Percentiles rank a stretch among this genome's conserved stretches.
phyloP scores from a whole-genome alignment of 2,113 vertebrate genomes.

The Phalacrocorax aristotelis region DNA sequence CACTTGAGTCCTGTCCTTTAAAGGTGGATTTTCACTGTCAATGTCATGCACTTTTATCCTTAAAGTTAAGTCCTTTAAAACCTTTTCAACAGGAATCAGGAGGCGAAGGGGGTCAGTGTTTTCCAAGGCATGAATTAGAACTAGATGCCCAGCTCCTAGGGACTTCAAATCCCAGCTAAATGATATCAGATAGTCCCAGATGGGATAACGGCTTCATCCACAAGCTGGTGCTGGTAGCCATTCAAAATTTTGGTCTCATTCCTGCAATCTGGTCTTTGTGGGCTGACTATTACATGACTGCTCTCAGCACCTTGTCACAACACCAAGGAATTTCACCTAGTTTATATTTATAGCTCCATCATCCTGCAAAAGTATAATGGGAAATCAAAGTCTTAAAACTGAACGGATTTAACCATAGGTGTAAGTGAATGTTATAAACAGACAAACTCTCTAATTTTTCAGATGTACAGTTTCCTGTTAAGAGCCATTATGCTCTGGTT shows the following conservation, averaged over 20 bases:
- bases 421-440: neutral
- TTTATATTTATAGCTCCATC: neutral
- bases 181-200: neutral
- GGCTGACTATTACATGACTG: neutral
- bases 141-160: neutral
- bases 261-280: neutral
- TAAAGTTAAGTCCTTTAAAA: neutral
- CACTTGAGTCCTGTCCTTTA: neutral
- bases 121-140: neutral
- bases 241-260: neutral
- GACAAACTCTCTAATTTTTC: neutral
- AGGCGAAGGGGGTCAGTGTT: neutral
- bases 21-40: neutral
- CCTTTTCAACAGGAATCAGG: neutral
- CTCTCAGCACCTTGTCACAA: too few relatives aligned
- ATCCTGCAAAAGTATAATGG: neutral
- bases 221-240: neutral
- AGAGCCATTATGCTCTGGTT: neutral
- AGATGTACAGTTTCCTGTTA: neutral
- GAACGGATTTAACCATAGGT: neutral
- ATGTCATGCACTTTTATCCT: neutral
- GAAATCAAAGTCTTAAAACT: neutral
- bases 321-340: neutral
- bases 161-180: neutral
- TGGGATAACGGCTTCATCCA: neutral